phyloP scores from a whole-genome alignment of 1,140 invertebrate species.

The Arctopsyche grandis region DNA sequence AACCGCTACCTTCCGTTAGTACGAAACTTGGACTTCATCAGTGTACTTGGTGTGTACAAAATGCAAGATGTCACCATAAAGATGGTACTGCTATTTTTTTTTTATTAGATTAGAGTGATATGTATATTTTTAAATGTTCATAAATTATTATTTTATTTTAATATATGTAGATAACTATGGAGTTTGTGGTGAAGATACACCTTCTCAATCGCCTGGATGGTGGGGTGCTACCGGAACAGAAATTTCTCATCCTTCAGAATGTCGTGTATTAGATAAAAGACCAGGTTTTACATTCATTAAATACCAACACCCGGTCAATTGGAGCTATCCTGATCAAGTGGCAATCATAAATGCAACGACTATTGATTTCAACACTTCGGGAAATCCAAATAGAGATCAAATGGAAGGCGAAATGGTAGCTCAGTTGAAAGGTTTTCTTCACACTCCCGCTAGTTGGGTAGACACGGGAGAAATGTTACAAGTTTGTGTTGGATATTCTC shows the following conservation, averaged over 20 bases:
- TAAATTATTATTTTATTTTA: neutral
- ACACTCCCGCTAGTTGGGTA: constrained; percentile 78
- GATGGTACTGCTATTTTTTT: constrained; percentile 68
- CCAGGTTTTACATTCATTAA: constrained; percentile 90
- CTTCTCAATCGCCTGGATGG: constrained; percentile 84
- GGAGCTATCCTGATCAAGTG: constrained; percentile 85
- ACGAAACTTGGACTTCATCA: constrained; percentile 79
- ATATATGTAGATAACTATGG: constrained; percentile 80
- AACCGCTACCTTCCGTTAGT: constrained; percentile 72
- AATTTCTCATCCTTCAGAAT: constrained; percentile 79
- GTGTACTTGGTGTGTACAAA: constrained; percentile 94
- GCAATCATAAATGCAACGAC: constrained; percentile 86
- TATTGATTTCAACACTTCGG: constrained; percentile 77
- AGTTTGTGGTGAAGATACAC: constrained; percentile 83
- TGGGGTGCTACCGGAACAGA: constrained; percentile 88
- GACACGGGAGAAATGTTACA: constrained; percentile 74
- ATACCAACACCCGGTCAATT: constrained; percentile 87
- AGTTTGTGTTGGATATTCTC: constrained; percentile 78
- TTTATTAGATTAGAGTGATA: constrained; percentile 16
- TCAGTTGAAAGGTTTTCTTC: constrained; percentile 80
- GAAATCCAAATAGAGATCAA: constrained; percentile 71
- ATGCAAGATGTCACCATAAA: constrained; percentile 87
- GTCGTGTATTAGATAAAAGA: constrained; percentile 80
- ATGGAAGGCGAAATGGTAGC: constrained; percentile 79
- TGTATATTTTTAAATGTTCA: neutral